Evolutionary conservation across 2,888 invertebrate genomes (phyloP).

Genomic region (Microctonus brassicae): DNA sequence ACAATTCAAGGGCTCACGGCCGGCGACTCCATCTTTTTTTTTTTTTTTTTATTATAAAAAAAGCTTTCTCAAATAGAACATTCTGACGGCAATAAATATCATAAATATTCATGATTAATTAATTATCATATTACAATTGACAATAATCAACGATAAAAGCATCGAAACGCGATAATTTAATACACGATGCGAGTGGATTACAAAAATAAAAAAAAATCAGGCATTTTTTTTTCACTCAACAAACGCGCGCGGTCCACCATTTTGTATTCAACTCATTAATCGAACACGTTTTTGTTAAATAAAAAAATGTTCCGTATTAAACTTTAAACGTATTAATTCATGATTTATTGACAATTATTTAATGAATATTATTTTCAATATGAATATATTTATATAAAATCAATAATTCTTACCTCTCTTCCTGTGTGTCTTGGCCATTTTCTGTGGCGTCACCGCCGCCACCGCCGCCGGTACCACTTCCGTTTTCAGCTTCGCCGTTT

Average conservation of each 20-base stretch:
- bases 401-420: constrained; percentile 64
- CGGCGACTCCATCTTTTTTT: constrained; percentile 61
- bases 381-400: constrained; percentile 32
- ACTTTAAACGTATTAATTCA: neutral
- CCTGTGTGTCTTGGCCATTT: constrained; percentile 73
- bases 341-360: constrained; percentile 17
- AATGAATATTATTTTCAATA: constrained; percentile 3
- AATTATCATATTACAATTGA: neutral
- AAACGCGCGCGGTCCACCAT: constrained; percentile 46
- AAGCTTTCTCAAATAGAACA: too few species aligned
- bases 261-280: constrained; percentile 34
- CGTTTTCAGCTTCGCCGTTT: constrained; percentile 74
- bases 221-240: constrained; percentile 18
- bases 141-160: constrained; percentile 9
- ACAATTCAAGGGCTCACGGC: constrained; percentile 49
- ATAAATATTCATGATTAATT: constrained; percentile 19
- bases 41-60: constrained; percentile 39
- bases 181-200: constrained; percentile 56
- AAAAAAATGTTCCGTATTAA: too few species aligned
- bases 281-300: neutral
- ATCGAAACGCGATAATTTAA: constrained; percentile 14
- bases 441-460: constrained; percentile 75
- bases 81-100: neutral
- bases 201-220: constrained; percentile 9
- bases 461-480: constrained; percentile 69